These are phyloP conservation scores for Pentamera pediparva DNA, from an alignment of 53 echinoderm and acorn worm species.

Conservation along the genomic window DNA sequence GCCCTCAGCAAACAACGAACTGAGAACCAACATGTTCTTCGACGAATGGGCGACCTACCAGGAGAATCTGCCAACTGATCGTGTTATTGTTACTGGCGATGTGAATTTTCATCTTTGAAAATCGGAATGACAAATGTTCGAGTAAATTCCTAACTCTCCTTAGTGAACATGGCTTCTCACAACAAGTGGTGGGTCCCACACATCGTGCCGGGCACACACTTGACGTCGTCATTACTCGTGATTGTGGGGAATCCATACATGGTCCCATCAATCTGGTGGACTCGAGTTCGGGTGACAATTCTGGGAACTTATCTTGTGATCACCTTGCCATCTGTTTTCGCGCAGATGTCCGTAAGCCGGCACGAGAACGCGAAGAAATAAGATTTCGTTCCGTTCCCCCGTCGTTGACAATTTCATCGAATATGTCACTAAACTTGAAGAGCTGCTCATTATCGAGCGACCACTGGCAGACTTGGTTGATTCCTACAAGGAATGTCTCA, in stretches of 20 bases:
- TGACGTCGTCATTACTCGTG: neutral
- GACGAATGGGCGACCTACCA: neutral
- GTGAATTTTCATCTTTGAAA: conserved; percentile 33
- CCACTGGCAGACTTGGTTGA: conserved; percentile 8
- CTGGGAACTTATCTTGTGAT: conserved; percentile 12
- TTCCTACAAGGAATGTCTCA: neutral
- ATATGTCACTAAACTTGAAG: neutral
- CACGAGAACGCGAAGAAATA: neutral
- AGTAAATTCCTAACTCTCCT: neutral
- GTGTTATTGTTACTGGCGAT: conserved; percentile 23
- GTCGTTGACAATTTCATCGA: neutral
- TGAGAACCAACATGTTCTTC: neutral
- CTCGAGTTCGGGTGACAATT: neutral
- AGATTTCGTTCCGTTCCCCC: neutral
- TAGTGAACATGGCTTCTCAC: neutral
- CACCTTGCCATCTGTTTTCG: neutral
- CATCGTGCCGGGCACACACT: conserved; percentile 1
- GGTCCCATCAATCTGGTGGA: neutral
- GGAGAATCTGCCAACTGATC: neutral
- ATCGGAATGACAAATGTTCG: neutral
- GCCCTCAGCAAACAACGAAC: conserved; percentile 19
- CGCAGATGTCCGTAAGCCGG: neutral
- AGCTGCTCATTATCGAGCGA: neutral
- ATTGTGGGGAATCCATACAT: neutral
- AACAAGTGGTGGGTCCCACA: conserved; percentile 4